These are phyloP conservation scores for Paracanthobrama guichenoti DNA, from an alignment of 2,113 vertebrate species.

Conservation along the genomic window DNA sequence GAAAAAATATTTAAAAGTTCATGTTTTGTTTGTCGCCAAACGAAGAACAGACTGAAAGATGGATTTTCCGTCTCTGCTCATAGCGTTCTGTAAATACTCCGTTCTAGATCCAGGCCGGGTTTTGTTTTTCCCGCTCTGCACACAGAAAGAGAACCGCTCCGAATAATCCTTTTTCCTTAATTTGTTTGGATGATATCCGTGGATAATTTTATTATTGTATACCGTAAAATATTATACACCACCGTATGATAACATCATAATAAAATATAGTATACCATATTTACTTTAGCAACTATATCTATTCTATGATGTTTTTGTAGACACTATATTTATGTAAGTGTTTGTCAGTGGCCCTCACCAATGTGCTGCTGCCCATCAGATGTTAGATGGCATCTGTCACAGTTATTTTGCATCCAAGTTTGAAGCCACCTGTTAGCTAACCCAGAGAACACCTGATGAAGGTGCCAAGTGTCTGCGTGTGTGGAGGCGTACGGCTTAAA, in stretches of 20 bases:
- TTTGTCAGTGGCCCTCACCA: neutral
- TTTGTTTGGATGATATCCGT: neutral
- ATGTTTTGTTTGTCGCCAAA: neutral
- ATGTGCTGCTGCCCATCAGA: neutral
- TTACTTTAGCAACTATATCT: too few relatives aligned
- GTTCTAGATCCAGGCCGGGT: neutral
- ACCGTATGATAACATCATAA: neutral
- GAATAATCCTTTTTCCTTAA: neutral
- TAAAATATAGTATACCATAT: too few relatives aligned
- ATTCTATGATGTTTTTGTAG: neutral
- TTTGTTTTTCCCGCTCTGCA: neutral
- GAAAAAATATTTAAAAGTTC: neutral
- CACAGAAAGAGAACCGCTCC: neutral
- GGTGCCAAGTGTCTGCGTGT: neutral
- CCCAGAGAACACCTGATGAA: constrained; percentile 27
- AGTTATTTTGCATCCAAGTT: neutral
- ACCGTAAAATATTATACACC: neutral
- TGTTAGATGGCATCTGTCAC: neutral
- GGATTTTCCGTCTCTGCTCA: neutral
- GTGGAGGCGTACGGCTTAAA: neutral
- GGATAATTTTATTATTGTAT: neutral
- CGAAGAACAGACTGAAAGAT: neutral
- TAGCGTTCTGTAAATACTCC: neutral
- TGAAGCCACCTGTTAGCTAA: constrained; percentile 40
- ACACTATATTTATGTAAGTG: neutral